Percentiles rank a stretch among this genome's conserved stretches.
These are phyloP conservation scores for cattle (Bos taurus) DNA, from an alignment of 2,113 vertebrate species.

Conservation along the genomic window ARS-UCD2.0 NC_037347.1:66210501-66211000, in stretches of 20 bases:
- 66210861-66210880: neutral
- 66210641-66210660: neutral
- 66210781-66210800: neutral
- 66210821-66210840: neutral
- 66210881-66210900: neutral
- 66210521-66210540: neutral
- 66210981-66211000: neutral
- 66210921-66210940: neutral
- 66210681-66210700: neutral
- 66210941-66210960: neutral
- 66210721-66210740: neutral
- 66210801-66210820: neutral
- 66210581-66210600: conserved; percentile 33
- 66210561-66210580: conserved; percentile 34
- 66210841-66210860: neutral
- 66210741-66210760: neutral
- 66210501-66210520: conserved; percentile 19
- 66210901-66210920: neutral
- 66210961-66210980: neutral
- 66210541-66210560: conserved; percentile 37
- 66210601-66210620: neutral
- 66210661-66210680: neutral
- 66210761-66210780: neutral
- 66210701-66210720: neutral
- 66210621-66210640: neutral